Conservation (phyloP, 1,140 invertebrate species). For the Trissolcus basalis region DNA sequence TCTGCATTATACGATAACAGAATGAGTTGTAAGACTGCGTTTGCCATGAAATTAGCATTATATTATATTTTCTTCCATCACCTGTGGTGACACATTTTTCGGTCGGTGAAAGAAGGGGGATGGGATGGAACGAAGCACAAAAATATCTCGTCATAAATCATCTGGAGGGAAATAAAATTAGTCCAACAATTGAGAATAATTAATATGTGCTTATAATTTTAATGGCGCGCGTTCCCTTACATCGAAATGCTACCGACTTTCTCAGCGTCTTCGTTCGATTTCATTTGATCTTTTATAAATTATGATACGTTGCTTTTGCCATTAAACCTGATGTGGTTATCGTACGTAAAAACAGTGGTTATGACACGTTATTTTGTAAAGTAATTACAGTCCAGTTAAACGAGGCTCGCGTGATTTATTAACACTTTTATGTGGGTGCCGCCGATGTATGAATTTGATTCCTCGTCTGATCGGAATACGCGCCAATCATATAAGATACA, state of each 20-base stretch:
- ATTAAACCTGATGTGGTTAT: conserved; percentile 46
- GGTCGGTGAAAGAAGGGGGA: background rate
- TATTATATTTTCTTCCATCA: background rate
- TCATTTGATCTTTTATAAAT: conserved; percentile 50
- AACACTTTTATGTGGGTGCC: conserved; percentile 53
- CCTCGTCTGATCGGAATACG: conserved; percentile 22
- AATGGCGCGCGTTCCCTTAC: too few relatives aligned
- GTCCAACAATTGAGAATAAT: too few relatives aligned
- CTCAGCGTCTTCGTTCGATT: conserved; percentile 21
- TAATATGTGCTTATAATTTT: too few relatives aligned
- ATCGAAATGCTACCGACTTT: conserved; percentile 10
- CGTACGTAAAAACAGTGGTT: conserved; percentile 51
- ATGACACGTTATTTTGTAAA: conserved; percentile 58
- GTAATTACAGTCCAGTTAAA: conserved; percentile 50
- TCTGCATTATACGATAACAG: conserved; percentile 62
- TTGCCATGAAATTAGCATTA: conserved; percentile 13
- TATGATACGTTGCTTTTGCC: conserved; percentile 46
- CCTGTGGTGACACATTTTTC: background rate
- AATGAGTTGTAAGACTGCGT: conserved; percentile 37
- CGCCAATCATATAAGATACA: conserved; percentile 41
- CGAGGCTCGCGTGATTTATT: conserved; percentile 50
- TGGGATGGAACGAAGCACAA: too few relatives aligned
- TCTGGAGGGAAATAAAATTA: too few relatives aligned
- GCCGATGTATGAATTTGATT: conserved; percentile 54
- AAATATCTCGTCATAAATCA: too few relatives aligned